Evolutionary conservation across 2,888 invertebrate species (phyloP).

Genomic region (Agrypnus murinus): DNA sequence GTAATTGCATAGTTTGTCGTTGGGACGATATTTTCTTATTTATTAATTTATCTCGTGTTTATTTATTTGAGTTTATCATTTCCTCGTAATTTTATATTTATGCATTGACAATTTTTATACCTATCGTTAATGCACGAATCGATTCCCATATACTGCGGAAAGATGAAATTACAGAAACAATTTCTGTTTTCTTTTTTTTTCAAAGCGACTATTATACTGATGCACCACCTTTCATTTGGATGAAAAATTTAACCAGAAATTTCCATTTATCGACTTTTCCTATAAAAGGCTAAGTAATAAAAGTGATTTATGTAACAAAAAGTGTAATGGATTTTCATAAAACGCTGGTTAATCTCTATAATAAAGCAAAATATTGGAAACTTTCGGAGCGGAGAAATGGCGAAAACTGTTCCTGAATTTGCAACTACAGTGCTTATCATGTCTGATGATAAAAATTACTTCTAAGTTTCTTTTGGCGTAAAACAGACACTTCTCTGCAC

Average conservation of each 20-base stretch:
- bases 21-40: constrained; percentile 15
- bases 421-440: constrained; percentile 9
- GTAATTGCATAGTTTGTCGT: constrained; percentile 37
- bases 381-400: constrained; percentile 10
- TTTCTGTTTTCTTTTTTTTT: background rate
- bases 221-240: constrained; percentile 5
- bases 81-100: background rate
- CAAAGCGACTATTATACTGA: background rate
- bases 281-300: constrained; percentile 21
- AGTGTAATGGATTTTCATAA: constrained; percentile 24
- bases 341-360: constrained; percentile 21
- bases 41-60: constrained; percentile 1
- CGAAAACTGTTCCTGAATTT: constrained; percentile 7
- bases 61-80: background rate
- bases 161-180: background rate
- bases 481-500: background rate
- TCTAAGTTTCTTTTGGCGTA: background rate
- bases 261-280: constrained; percentile 21
- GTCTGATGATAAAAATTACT: constrained; percentile 6
- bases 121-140: too few relatives aligned
- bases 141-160: background rate
- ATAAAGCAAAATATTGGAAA: constrained; percentile 23
- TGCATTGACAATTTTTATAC: too few relatives aligned
- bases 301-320: constrained; percentile 21
- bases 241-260: constrained; percentile 11